Conservation (phyloP, 2,797 vertebrate species). For the Dermochelys coriacea region DNA sequence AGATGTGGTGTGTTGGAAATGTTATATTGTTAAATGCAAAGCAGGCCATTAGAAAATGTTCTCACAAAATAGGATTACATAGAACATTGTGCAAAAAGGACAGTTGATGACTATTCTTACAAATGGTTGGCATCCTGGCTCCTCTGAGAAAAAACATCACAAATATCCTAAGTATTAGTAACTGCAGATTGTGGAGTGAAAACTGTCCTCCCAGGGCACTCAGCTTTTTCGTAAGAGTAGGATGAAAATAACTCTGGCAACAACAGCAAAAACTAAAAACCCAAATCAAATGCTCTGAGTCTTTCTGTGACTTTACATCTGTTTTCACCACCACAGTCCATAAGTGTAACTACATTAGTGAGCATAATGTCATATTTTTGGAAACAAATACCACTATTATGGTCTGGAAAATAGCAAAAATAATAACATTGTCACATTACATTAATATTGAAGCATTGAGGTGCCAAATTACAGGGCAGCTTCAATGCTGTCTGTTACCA, state of each 20-base stretch:
- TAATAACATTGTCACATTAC: constrained; percentile 74
- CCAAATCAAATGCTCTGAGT: constrained; percentile 27
- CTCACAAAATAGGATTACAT: constrained; percentile 2
- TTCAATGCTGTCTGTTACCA: constrained; percentile 57
- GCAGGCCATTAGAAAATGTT: constrained; percentile 8
- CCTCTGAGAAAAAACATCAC: constrained; percentile 28
- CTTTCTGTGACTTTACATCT: constrained; percentile 24
- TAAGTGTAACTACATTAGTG: constrained; percentile 49
- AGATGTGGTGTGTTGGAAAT: background rate
- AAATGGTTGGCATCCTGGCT: constrained; percentile 20
- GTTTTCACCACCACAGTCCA: background rate
- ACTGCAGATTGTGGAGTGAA: constrained; percentile 43
- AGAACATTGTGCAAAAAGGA: constrained; percentile 30
- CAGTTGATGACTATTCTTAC: constrained; percentile 50
- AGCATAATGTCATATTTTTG: constrained; percentile 58
- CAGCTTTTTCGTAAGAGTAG: constrained; percentile 31
- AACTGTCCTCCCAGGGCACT: constrained; percentile 38
- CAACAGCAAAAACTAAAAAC: constrained; percentile 26
- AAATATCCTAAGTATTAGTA: constrained; percentile 48
- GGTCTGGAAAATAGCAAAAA: constrained; percentile 63
- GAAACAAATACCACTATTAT: constrained; percentile 72
- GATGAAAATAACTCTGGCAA: constrained; percentile 46
- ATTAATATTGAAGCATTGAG: constrained; percentile 65
- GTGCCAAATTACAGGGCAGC: constrained; percentile 65
- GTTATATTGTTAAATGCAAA: constrained; percentile 4